Conservation (phyloP, 1,140 invertebrate species). For the Plectus sambesii region DNA sequence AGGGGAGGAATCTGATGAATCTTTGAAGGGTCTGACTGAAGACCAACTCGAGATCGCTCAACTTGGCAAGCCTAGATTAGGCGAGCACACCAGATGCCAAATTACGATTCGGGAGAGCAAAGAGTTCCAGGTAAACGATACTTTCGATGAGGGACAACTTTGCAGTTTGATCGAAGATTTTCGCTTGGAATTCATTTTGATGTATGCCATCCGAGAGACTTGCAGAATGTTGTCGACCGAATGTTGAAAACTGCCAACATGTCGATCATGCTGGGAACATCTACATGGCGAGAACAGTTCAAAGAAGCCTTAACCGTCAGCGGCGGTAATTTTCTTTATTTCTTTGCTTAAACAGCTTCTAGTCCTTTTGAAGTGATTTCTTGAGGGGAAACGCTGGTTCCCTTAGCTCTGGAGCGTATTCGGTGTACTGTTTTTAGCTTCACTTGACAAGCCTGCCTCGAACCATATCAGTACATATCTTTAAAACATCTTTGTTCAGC, state of each 20-base stretch:
- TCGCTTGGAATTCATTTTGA: background rate
- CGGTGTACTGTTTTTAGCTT: no score
- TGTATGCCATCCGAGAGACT: constrained; percentile 18
- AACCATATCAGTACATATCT: no score
- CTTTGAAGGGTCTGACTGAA: no score
- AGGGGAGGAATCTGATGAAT: no score
- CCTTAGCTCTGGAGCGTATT: no score
- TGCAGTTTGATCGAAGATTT: background rate
- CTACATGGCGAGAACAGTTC: constrained; percentile 97
- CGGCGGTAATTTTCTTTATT: constrained; percentile 54
- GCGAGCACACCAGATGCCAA: constrained; percentile 67
- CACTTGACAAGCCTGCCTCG: no score
- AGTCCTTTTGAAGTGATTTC: no score
- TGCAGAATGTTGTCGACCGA: constrained; percentile 90
- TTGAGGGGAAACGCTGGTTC: no score
- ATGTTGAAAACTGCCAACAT: constrained; percentile 88
- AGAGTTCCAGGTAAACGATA: constrained; percentile 74
- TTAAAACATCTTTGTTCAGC: no score
- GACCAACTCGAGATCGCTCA: constrained; percentile 74
- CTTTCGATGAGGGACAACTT: background rate
- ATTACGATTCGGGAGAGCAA: constrained; percentile 89
- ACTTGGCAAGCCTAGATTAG: constrained; percentile 74
- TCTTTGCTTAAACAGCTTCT: constrained; percentile 12
- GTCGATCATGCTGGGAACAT: constrained; percentile 80
- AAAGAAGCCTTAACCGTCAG: constrained; percentile 85